These are phyloP conservation scores for Caenorhabditis brenneri DNA, from an alignment of 1,140 invertebrate genomes.

Conservation along the genomic window DNA sequence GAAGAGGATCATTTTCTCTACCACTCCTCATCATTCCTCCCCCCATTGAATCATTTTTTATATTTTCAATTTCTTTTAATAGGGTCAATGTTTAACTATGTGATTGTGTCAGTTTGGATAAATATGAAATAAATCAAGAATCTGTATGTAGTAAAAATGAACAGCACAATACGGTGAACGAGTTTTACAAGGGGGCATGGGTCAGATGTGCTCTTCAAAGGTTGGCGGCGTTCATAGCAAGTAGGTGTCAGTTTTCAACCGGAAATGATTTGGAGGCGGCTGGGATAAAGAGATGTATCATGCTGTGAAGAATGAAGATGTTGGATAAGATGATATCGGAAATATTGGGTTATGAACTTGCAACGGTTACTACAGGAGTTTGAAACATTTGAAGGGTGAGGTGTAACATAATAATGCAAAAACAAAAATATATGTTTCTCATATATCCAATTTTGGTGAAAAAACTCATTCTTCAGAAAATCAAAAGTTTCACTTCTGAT, in stretches of 20 bases:
- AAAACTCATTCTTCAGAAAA: too few relatives aligned
- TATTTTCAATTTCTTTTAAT: background rate
- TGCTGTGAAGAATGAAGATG: background rate
- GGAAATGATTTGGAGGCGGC: slow-evolving; percentile 13
- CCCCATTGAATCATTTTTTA: background rate
- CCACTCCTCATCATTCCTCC: background rate
- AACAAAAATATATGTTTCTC: too few relatives aligned
- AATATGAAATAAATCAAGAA: background rate
- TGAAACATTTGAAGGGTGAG: too few relatives aligned
- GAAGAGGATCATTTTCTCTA: background rate
- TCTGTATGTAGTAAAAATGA: background rate
- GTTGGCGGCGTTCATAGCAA: background rate
- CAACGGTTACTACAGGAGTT: too few relatives aligned
- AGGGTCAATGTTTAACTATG: slow-evolving; percentile 14
- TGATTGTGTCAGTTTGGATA: slow-evolving; percentile 2
- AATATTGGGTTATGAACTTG: too few relatives aligned
- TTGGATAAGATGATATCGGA: background rate
- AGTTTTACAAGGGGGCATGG: background rate
- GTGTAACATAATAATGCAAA: too few relatives aligned
- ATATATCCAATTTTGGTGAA: too few relatives aligned
- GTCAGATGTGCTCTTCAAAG: background rate
- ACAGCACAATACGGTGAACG: background rate
- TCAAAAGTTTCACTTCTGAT: too few relatives aligned
- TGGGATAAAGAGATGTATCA: background rate
- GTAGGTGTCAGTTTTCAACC: slow-evolving; percentile 17